Base-by-base conservation (phyloP, 2,797 vertebrate genomes). In the Catharus ustulatus region DNA sequence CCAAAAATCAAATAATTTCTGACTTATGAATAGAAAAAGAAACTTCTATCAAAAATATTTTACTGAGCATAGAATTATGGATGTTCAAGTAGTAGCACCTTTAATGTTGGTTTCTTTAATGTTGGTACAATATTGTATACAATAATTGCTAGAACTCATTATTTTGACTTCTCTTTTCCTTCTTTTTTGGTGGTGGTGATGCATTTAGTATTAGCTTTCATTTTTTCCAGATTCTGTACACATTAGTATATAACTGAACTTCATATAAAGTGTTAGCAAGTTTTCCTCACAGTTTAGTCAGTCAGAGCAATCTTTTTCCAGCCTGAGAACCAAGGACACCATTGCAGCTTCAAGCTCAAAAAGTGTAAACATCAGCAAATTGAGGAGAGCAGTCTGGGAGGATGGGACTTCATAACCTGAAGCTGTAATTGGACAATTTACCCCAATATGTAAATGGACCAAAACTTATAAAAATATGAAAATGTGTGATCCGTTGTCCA, bases 401-500 rank as follows among this genome's bases (percentile, higher is more conserved):
- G n/a, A 55, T 64, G 2, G 6, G 6, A 32, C 12, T 16, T 15
- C n/a, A 54, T 19, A 26, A 45, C 13, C 8, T 10, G 21, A 20
- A 16, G 26, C 40, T 64, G 10, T 9, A 78, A 38, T 16, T 13
- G 49, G 16, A 38, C 21, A 36, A 55, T 32, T 38, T 4, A 32
- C 16, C 6, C 40, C 6, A 64, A 38, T 13, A 38, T 45, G 13
- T 5, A 20, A 55, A 55, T 26, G 8, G 6, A 2, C 10, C 26
- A 54, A 45, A 54, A 36, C 8, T 19, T 45, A 10, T 4, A 16
- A 20, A 64, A 55, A 16, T 26, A 6, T 45, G 10, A 78, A 32
- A 45, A 7, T 0, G 0, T 4, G 1, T 52, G 32, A 63, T 12
- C 11, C 0, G 0, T 13, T 5, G 2, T 43, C 12, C 40, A 24